A percentile compares a stretch with the other conserved stretches of the same genome.
Conservation (phyloP, 2,797 vertebrate genomes). For the Poecilia gillii region DNA sequence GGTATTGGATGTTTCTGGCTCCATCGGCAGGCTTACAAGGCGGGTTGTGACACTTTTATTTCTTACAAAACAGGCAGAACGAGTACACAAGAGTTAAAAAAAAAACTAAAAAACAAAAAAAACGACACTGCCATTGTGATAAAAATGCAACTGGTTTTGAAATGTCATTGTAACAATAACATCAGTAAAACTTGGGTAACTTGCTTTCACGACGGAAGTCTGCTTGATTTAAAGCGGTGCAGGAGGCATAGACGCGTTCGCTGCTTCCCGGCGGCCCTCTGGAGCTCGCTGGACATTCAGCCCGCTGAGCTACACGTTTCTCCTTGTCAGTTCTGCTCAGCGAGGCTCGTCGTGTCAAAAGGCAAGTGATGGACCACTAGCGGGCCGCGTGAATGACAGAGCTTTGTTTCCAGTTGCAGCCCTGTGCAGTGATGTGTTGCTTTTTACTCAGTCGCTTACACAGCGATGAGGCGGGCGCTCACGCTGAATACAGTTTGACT, state of each 20-base stretch:
- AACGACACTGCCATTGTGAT: not conserved
- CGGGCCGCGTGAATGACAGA: slow-evolving; percentile 28
- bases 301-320: slow-evolving; percentile 3
- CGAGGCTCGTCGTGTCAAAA: slow-evolving; percentile 22
- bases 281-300: not conserved
- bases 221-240: not conserved
- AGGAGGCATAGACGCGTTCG: not conserved
- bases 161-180: not conserved
- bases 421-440: slow-evolving; percentile 23
- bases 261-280: not conserved
- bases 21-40: not conserved
- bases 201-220: not conserved
- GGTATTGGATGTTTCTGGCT: not conserved
- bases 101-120: not conserved
- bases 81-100: not conserved
- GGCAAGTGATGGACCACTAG: slow-evolving; percentile 24
- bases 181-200: not conserved
- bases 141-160: not conserved
- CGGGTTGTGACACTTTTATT: not conserved
- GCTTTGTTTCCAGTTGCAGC: slow-evolving; percentile 49
- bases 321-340: slow-evolving; percentile 29
- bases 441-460: slow-evolving; percentile 23
- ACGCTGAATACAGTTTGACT: slow-evolving; percentile 19
- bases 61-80: not conserved
- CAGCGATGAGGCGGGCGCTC: slow-evolving; percentile 15